Conservation (phyloP, 2,888 invertebrate species). For the Spodoptera exigua region DNA sequence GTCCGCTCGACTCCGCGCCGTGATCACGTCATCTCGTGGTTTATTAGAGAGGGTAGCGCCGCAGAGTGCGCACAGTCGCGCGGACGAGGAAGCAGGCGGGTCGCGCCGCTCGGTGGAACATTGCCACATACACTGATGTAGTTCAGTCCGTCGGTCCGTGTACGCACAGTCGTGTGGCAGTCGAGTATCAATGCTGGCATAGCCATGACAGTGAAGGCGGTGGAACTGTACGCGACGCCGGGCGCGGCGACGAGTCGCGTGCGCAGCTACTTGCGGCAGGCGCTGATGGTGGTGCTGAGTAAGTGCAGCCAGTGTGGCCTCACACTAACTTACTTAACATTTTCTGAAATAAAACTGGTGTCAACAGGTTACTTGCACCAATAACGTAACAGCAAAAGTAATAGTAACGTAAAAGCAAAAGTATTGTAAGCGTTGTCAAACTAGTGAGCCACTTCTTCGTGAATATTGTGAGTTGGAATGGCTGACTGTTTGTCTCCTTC, state of each 20-base stretch:
- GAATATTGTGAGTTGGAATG: neutral
- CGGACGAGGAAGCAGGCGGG: no score
- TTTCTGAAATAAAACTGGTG: neutral
- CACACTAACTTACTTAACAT: neutral
- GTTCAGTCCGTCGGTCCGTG: no score
- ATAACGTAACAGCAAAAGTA: conserved; percentile 8
- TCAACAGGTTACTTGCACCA: no score
- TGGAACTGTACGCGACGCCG: neutral
- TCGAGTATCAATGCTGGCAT: no score
- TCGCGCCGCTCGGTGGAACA: no score
- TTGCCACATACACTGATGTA: no score
- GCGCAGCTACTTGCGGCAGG: conserved; percentile 19
- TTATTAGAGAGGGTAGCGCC: no score
- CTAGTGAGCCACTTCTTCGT: no score
- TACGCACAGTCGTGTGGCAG: neutral
- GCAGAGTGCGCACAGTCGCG: no score
- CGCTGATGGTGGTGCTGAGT: conserved; percentile 37
- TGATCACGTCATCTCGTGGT: no score
- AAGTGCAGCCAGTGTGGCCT: conserved; percentile 16
- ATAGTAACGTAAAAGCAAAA: conserved; percentile 25
- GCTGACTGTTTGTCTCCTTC: no score
- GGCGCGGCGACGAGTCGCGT: conserved; percentile 12
- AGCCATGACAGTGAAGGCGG: conserved; percentile 30
- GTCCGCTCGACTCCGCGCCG: no score
- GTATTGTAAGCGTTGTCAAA: conserved; percentile 9